Evolutionary conservation across 2,113 vertebrate genomes (phyloP).

Genomic region (Gasterosteus nipponicus): DNA sequence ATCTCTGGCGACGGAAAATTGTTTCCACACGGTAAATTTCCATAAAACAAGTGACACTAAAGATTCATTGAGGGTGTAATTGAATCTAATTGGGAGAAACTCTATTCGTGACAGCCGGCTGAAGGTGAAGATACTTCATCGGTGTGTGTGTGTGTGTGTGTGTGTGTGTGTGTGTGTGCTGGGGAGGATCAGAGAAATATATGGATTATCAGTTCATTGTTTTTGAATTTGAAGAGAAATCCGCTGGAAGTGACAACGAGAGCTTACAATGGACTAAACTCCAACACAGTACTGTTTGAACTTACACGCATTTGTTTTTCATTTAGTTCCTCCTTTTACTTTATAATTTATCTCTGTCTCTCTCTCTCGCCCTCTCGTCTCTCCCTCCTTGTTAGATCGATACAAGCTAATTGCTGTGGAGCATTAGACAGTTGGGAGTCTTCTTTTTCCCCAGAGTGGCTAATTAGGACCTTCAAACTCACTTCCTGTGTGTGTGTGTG

Average conservation of each 20-base stretch:
- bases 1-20: slow-evolving; percentile 22
- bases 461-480: slow-evolving; percentile 57
- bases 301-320: not conserved
- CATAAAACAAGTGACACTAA: slow-evolving; percentile 8
- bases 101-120: slow-evolving; percentile 4
- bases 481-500: not conserved
- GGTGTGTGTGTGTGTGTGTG: not conserved
- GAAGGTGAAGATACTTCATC: not conserved
- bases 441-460: slow-evolving; percentile 53
- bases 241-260: slow-evolving; percentile 9
- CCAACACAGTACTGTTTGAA: slow-evolving; percentile 14
- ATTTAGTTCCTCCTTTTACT: not conserved
- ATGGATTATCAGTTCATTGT: not conserved
- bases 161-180: not conserved
- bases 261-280: slow-evolving; percentile 28
- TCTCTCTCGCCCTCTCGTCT: not conserved
- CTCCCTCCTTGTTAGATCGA: slow-evolving; percentile 47
- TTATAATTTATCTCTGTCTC: not conserved
- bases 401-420: slow-evolving; percentile 61
- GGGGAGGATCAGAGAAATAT: not conserved
- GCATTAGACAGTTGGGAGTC: slow-evolving; percentile 44
- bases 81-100: slow-evolving; percentile 40
- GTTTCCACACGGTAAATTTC: not conserved
- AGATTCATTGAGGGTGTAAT: slow-evolving; percentile 42
- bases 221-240: slow-evolving; percentile 17